Conservation (phyloP, 2,797 vertebrate genomes). For the Nannoperca australis region DNA sequence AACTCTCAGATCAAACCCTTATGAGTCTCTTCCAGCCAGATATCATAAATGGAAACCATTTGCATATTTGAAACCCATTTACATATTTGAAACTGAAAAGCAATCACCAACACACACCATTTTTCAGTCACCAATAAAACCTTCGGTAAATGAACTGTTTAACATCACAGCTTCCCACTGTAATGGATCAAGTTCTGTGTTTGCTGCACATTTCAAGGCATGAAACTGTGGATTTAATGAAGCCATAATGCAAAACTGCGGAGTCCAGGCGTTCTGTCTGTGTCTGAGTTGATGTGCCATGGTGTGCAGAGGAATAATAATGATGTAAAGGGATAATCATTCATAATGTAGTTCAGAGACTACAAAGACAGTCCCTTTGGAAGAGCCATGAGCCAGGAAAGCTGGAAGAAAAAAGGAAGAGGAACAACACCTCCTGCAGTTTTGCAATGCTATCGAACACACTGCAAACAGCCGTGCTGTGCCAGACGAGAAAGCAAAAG, state of each 20-base stretch:
- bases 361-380: constrained; percentile 69
- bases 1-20: constrained; percentile 77
- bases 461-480: constrained; percentile 61
- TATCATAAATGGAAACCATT: constrained; percentile 73
- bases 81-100: constrained; percentile 72
- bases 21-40: constrained; percentile 67
- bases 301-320: constrained; percentile 76
- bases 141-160: constrained; percentile 71
- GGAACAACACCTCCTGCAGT: constrained; percentile 63
- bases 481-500: constrained; percentile 68
- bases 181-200: constrained; percentile 67
- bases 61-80: constrained; percentile 72
- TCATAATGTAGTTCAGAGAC: constrained; percentile 70
- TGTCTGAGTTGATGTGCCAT: constrained; percentile 71
- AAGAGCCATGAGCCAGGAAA: constrained; percentile 50
- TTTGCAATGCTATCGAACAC: constrained; percentile 62
- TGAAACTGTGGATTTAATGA: constrained; percentile 68
- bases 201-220: constrained; percentile 61
- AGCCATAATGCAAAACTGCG: constrained; percentile 68
- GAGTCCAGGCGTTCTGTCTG: constrained; percentile 59
- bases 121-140: constrained; percentile 74
- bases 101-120: constrained; percentile 64
- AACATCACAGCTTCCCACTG: constrained; percentile 63
- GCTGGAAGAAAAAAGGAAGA: constrained; percentile 47
- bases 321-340: constrained; percentile 70